Conservation (phyloP, 2,888 invertebrate genomes). For the Macrostomum cliftonense region DNA sequence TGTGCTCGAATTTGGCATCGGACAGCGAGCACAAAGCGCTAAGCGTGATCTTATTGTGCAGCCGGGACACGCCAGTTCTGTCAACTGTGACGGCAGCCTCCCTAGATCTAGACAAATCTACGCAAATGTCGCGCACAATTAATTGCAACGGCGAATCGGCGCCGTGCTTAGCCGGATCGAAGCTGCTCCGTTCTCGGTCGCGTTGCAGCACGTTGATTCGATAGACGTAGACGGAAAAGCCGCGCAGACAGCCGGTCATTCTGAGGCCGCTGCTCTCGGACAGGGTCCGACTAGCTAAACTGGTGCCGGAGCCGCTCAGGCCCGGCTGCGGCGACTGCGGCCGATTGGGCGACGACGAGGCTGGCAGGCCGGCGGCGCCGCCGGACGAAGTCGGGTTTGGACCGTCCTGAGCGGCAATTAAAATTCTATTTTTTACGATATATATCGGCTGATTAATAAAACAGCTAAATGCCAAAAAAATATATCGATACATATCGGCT, state of each 20-base stretch:
- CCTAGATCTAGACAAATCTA: too few species aligned
- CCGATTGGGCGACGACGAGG: background rate
- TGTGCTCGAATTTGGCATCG: constrained; percentile 65
- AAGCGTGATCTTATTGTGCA: constrained; percentile 6
- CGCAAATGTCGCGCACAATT: too few species aligned
- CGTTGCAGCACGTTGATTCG: constrained; percentile 61
- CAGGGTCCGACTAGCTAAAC: background rate
- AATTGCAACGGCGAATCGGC: too few species aligned
- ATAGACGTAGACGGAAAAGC: constrained; percentile 91
- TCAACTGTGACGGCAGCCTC: background rate
- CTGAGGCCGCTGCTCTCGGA: constrained; percentile 53
- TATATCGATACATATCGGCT: too few species aligned
- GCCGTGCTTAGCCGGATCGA: too few species aligned
- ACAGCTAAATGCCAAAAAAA: too few species aligned
- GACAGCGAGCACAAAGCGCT: constrained; percentile 19
- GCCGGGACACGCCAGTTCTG: background rate
- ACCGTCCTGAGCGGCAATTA: too few species aligned
- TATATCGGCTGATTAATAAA: too few species aligned
- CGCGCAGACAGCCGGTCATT: constrained; percentile 82
- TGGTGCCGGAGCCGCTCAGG: background rate
- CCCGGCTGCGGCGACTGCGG: background rate
- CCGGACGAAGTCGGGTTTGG: too few species aligned
- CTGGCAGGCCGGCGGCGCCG: too few species aligned
- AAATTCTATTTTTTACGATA: too few species aligned
- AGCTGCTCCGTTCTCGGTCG: too few species aligned